Evolutionary conservation across 2,888 invertebrate genomes (phyloP), one percentile per base, ranked within the genome.

Genomic region (Nomada goodeniana): DNA sequence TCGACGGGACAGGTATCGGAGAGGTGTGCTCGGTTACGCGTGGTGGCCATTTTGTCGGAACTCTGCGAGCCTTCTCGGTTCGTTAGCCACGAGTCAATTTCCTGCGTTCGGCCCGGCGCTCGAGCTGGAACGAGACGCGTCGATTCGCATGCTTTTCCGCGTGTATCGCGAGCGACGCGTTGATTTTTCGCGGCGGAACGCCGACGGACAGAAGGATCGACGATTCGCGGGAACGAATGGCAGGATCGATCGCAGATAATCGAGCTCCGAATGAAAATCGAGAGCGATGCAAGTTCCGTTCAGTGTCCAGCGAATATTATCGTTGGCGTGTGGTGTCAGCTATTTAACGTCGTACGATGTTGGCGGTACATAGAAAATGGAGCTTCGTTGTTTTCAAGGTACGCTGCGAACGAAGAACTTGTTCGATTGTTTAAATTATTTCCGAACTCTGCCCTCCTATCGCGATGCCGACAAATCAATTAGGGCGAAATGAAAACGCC

Each of bases 81-180:
- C 79, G 79, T 79, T 79, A 75, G 44, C 42, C 74, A 63, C 64
- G 63, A 79, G 75, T 75, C 79, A 65, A 75, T 79, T 79, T 79
- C 65, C 74, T 69, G 29, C 59, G 23, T 57, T 57, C 47, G 61
- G 36, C 78, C 61, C 53, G 52, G 55, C 53, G 47, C 26, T 36
- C 57, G 23, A 47, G 26, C 67, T 47, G 18, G 50, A n/a, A 4
- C 52, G 44, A 68, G 73, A 72, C 67, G 13, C 65, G 23, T 5
- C 50, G 42, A 75, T 75, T 65, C 75, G 74, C 69, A 75, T 70
- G 59, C 52, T 64, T 65, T 59, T 3, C 55, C 50, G 26, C 10
- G 2, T 18, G 53, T 20, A 23, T 36, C 53, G 29, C 29, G 65
- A 4, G n/a, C 50, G n/a, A 18, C 65, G 29, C 29, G 65, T 29